Evolutionary conservation across 2,888 invertebrate genomes (phyloP), one percentile per base, ranked within the genome.

Genomic region (Silvanus unidentatus): DNA sequence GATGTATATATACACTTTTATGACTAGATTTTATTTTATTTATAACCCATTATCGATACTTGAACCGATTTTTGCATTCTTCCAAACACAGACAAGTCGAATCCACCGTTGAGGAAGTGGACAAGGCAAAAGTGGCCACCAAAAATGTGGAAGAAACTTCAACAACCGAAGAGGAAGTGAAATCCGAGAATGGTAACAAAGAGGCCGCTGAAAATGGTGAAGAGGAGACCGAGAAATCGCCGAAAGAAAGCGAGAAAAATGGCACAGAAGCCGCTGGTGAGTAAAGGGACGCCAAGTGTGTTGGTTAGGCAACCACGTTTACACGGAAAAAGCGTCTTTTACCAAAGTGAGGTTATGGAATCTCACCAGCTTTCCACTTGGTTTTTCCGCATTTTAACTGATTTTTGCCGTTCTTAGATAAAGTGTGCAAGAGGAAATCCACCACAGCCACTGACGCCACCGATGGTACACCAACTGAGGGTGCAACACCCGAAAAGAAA

Each of bases 401-500:
- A n/a, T n/a, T 22, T 22, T 16, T 43, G 1, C 6, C 32, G 10
- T 37, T 53, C 57, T 12, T 50, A 64, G 62, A 63, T 63, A 71
- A 68, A 49, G 37, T 16, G 4, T 77, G 77, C 54, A 77, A 85
- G 77, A 85, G 84, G 79, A 84, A 85, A 43, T 76, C 76, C 13
- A 74, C 77, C 9, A 76, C 73, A 27, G 73, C 77, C 9, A 75
- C 73, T 2, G 79, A 75, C 41, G 79, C 78, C 39, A 72, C 73
- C 8, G 67, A 73, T 13, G 71, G 70, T 36, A 64, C 56, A 30
- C 57, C 64, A 42, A 60, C 66, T 6, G 66, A 68, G 16, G 82
- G 79, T 55, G 78, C 76, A 38, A 80, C 81, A 47, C 84, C 84
- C 6, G 85, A 85, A 64, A 86, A 86, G 72, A 86, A 86, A 63